Evolutionary conservation across 37 sponge, comb jelly and placozoan species (phyloP).

Genomic region (Oscarella lobularis): DNA sequence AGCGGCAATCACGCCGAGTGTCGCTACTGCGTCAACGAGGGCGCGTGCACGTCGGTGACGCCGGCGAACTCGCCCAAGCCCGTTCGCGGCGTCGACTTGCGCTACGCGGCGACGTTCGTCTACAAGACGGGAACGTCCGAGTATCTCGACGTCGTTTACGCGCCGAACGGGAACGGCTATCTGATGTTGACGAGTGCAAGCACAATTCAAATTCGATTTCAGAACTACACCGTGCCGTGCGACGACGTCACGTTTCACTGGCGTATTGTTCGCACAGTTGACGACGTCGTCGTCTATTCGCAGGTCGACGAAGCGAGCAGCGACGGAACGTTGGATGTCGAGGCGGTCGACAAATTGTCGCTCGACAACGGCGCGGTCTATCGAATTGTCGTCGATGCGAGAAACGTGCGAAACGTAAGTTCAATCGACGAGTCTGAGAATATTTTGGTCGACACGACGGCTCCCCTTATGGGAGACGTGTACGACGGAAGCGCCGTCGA

Average conservation of each 20-base stretch:
- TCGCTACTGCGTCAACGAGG: no score
- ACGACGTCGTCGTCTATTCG: no score
- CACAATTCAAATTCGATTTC: neutral
- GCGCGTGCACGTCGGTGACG: no score
- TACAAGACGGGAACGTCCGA: no score
- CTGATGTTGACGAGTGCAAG: neutral
- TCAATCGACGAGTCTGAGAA: neutral
- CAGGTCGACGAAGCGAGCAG: neutral
- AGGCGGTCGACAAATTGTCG: neutral
- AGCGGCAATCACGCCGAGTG: no score
- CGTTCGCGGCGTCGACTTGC: no score
- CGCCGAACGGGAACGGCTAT: no score
- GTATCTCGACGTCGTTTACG: no score
- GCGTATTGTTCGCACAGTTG: neutral
- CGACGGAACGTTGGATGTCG: neutral
- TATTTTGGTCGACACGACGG: neutral
- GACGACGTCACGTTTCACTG: neutral
- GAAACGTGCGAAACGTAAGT: neutral
- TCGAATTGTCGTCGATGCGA: neutral
- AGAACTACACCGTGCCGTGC: neutral
- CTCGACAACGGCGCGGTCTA: neutral
- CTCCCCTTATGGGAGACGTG: neutral
- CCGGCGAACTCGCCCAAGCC: no score
- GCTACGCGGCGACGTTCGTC: no score
- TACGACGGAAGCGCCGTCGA: neutral